Evolutionary conservation across 2,113 vertebrate species (phyloP), one percentile per base, ranked within the genome.

Genomic region (Pardalotus punctatus): DNA sequence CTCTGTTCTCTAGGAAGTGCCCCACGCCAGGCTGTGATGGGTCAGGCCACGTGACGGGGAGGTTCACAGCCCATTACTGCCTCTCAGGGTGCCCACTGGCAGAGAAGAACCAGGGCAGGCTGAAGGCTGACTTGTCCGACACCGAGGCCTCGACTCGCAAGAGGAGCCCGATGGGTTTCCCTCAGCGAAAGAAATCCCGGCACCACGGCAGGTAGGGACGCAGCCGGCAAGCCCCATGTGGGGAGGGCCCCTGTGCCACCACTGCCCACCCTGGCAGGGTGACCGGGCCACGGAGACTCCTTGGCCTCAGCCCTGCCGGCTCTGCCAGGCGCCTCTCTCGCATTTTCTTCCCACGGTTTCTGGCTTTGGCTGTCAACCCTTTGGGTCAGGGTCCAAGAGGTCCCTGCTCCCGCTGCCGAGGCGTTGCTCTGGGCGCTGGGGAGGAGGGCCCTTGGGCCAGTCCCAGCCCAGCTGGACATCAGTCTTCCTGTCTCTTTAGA

Each of bases 21-120:
- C 99, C 99, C 33, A 99, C 99, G 8, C 99, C 99, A 0, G 99
- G 99, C 24, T 99, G 99, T 33, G 99, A 99, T 2, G 99, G 99
- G 48, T 99, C 99, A 23, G 99, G 99, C 54, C 99, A 99, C 0
- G 99, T 99, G 95, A 99, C 99, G 1, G 99, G 99, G 50, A 99
- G 99, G 81, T 99, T 99, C 97, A 99, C 99, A 0, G 99, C 99
- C 28, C 99, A 99, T 97, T 99, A 99, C 96, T 99, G 99, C 98
- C 98, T 99, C 95, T 99, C 99, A 10, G 99, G 99, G 96, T 99
- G 99, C 96, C 99, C 99, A 0, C 92, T 99, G 97, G 99, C 99
- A 14, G 99, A 99, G 98, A 98, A 99, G 91, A 99, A 99, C 98
- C 99, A 99, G 97, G 98, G 98, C 94, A 97, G 98, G 92, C 97